Evolutionary conservation across 2,888 invertebrate genomes (phyloP).

Genomic region (Hypsopygia costalis): DNA sequence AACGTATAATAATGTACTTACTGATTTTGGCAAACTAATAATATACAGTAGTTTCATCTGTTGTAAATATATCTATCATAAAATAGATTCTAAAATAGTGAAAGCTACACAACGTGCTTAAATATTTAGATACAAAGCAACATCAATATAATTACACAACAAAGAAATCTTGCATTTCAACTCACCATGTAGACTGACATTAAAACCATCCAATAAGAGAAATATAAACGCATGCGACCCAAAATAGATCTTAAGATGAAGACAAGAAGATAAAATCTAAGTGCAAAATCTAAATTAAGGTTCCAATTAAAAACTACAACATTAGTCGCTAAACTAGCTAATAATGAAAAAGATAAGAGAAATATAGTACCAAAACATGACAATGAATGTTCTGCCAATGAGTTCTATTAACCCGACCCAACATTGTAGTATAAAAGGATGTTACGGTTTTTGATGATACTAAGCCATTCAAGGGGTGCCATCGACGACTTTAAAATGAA

Average conservation of each 20-base stretch:
- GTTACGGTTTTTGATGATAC: constrained; percentile 68
- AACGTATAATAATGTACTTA: too few species aligned
- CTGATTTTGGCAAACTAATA: too few species aligned
- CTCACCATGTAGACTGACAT: constrained; percentile 40
- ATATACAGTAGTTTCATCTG: too few species aligned
- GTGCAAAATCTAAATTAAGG: constrained; percentile 71
- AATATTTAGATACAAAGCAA: constrained; percentile 30
- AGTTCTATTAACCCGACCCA: constrained; percentile 58
- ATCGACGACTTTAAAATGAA: constrained; percentile 63
- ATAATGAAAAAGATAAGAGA: constrained; percentile 57
- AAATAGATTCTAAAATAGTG: background rate
- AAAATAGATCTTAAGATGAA: constrained; percentile 50
- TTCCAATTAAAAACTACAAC: constrained; percentile 57
- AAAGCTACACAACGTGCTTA: constrained; percentile 24
- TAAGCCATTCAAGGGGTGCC: constrained; percentile 79
- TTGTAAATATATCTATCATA: too few species aligned
- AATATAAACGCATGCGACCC: constrained; percentile 50
- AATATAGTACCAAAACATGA: constrained; percentile 58
- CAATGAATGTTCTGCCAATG: constrained; percentile 51
- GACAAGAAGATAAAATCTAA: constrained; percentile 64
- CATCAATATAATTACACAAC: constrained; percentile 24
- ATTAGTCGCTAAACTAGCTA: constrained; percentile 54
- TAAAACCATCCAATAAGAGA: constrained; percentile 35
- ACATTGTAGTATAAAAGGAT: constrained; percentile 51
- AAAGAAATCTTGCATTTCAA: constrained; percentile 23